A percentile compares a stretch with the other conserved stretches of the same genome.
phyloP scores from a whole-genome alignment of 2,888 invertebrate genomes.

The Terebella lapidaria region DNA sequence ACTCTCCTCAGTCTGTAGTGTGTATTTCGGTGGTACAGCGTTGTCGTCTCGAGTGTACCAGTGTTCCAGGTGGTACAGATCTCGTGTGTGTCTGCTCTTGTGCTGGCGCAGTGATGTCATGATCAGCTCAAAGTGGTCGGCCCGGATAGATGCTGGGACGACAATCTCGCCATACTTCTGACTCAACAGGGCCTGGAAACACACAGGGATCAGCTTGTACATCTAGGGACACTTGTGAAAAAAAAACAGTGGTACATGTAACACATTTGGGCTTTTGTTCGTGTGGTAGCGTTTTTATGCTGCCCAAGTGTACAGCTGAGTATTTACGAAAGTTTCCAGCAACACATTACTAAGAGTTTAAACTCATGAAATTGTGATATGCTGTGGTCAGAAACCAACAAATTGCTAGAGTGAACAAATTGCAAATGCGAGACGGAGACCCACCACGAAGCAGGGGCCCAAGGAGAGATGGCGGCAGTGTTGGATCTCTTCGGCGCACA shows the following conservation, averaged over 20 bases:
- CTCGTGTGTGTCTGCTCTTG: background rate
- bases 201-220: background rate
- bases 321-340: background rate
- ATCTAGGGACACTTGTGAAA: too few species aligned
- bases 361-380: background rate
- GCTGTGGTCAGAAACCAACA: background rate
- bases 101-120: background rate
- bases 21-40: background rate
- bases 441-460: background rate
- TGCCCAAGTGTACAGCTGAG: background rate
- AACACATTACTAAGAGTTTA: background rate
- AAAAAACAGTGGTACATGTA: background rate
- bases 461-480: background rate
- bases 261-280: background rate
- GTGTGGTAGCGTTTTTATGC: background rate
- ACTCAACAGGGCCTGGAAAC: background rate
- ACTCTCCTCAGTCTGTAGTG: background rate
- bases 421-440: background rate
- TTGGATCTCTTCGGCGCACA: background rate
- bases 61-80: background rate
- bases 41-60: constrained; percentile 1
- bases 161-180: background rate
- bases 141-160: background rate
- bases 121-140: background rate
- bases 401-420: too few species aligned